Conservation (phyloP, 1,140 invertebrate genomes). For the Nomia melanderi region DNA sequence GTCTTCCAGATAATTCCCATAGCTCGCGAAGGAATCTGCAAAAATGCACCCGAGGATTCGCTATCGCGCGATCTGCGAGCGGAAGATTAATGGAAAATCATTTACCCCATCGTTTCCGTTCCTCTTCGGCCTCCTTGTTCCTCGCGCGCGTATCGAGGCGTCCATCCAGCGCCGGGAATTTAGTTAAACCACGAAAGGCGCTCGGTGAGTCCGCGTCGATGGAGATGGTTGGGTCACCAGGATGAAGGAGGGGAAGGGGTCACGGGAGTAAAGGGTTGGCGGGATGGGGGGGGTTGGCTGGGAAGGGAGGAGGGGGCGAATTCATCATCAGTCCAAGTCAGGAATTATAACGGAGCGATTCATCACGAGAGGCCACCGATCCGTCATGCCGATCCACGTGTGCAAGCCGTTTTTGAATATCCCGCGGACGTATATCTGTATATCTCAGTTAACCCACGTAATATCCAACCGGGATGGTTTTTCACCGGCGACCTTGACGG, state of each 20-base stretch:
- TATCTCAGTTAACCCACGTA: slow-evolving; percentile 63
- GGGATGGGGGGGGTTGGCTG: slow-evolving; percentile 23
- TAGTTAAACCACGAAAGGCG: slow-evolving; percentile 60
- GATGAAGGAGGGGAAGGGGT: slow-evolving; percentile 49
- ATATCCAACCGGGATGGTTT: slow-evolving; percentile 49
- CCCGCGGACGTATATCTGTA: slow-evolving; percentile 63
- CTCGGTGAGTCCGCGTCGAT: slow-evolving; percentile 11
- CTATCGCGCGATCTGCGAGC: too few relatives aligned
- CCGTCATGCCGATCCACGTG: slow-evolving; percentile 76
- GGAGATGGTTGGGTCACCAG: slow-evolving; percentile 32
- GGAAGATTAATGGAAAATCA: too few relatives aligned
- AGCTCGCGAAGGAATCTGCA: too few relatives aligned
- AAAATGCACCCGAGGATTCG: too few relatives aligned
- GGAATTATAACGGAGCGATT: slow-evolving; percentile 79
- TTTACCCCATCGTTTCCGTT: too few relatives aligned
- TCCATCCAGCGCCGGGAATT: slow-evolving; percentile 49
- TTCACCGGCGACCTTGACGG: slow-evolving; percentile 53
- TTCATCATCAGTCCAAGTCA: slow-evolving; percentile 78
- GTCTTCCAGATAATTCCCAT: too few relatives aligned
- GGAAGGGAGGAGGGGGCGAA: slow-evolving; percentile 59
- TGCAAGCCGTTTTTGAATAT: slow-evolving; percentile 67
- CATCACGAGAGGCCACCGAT: slow-evolving; percentile 76
- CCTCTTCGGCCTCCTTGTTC: too few relatives aligned
- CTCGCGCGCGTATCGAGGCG: too few relatives aligned
- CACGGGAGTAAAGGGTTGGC: slow-evolving; percentile 32